Base-by-base conservation (phyloP, 2,797 vertebrate genomes). In the Hyperoplus immaculatus region DNA sequence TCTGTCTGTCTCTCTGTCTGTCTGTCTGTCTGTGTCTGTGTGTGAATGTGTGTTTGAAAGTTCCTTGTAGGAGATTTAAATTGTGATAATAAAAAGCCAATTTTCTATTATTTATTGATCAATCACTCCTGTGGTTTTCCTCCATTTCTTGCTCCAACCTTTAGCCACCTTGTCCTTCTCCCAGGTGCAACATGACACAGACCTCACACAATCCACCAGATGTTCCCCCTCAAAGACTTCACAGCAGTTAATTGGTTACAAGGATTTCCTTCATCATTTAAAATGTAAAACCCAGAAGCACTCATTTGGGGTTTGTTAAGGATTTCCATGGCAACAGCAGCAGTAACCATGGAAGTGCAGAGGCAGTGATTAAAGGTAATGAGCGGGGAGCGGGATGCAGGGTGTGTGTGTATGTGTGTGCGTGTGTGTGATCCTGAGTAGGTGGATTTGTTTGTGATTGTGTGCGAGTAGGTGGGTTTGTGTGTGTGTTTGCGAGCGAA, bases 291-390 rank as follows among this genome's bases (percentile, higher is more conserved):
- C 69, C 77, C 76, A 71, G 80, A 69, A n/a, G 43, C 42, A 6
- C 46, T 82, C 77, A 4, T 78, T 29, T 69, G 50, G 61, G 75
- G 82, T 85, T 87, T 86, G 81, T 87, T 80, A 61, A 86, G n/a
- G 49, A 89, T 91, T 83, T 82, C 92, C 87, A 91, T 92, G 89
- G 92, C 79, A 93, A 94, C 89, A 65, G 84, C 77, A 81, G 81
- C 79, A 16, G 92, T 93, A 91, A 84, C 89, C 90, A 93, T 91
- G 90, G 89, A 75, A 79, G 87, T 83, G 71, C 64, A 77, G 78
- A 86, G 84, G 80, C 82, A 71, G 78, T 81, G 82, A 90, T 89
- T 87, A 87, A 89, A 83, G 78, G 80, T 86, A 91, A 82, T 76
- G 73, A 85, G 81, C 8, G n/a, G 76, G 71, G 77, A 77, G 51